Conservation (phyloP, 2,113 vertebrate genomes). For the Chloroceryle aenea region DNA sequence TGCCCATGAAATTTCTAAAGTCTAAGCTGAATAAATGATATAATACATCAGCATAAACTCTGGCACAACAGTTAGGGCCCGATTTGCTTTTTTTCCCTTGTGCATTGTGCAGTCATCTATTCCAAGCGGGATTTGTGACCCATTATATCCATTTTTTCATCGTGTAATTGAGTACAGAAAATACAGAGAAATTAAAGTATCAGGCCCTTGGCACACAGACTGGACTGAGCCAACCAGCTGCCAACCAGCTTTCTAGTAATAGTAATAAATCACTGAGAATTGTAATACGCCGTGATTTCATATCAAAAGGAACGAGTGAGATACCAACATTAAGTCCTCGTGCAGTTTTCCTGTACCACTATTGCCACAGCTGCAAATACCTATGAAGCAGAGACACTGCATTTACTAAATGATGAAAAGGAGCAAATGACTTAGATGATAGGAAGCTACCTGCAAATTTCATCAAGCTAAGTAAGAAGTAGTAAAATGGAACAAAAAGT, state of each 20-base stretch:
- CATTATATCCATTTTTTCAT: not conserved
- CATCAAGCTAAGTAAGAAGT: not conserved
- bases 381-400: not conserved
- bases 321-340: not conserved
- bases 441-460: not conserved
- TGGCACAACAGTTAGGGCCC: not conserved
- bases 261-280: not conserved
- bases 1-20: not conserved
- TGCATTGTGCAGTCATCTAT: not conserved
- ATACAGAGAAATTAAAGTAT: not conserved
- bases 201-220: not conserved
- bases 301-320: not conserved
- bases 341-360: not conserved
- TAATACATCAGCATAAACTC: not conserved
- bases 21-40: not conserved
- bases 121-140: not conserved
- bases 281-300: not conserved
- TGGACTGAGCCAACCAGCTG: not conserved
- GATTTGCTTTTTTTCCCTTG: not conserved
- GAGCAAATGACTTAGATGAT: not conserved
- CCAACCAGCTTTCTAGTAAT: not conserved
- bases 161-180: not conserved
- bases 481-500: not conserved
- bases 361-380: not conserved
- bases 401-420: not conserved